These are phyloP conservation scores for Ichneumon xanthorius DNA, from an alignment of 2,888 invertebrate species.

Conservation along the genomic window DNA sequence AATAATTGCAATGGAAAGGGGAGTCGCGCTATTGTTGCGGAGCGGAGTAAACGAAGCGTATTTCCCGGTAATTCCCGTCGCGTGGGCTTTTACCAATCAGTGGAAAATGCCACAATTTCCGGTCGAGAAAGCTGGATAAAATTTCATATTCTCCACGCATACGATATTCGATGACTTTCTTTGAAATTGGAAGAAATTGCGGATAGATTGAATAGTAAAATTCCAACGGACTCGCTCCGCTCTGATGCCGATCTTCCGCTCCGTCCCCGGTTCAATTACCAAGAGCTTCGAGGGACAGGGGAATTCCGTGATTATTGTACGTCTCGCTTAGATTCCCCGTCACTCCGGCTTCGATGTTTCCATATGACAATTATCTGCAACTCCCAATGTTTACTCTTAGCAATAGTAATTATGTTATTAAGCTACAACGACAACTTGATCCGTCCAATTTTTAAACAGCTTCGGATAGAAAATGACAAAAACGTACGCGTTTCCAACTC, in stretches of 20 bases:
- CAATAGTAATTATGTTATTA: background rate
- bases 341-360: background rate
- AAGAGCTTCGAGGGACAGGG: background rate
- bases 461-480: slow-evolving; percentile 55
- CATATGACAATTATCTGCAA: background rate
- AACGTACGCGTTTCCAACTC: slow-evolving; percentile 78
- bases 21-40: background rate
- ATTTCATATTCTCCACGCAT: slow-evolving; percentile 6
- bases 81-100: slow-evolving; percentile 20
- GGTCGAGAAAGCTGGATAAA: slow-evolving; percentile 1
- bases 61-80: slow-evolving; percentile 22
- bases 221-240: no score
- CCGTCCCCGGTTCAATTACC: background rate
- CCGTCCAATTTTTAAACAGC: background rate
- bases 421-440: background rate
- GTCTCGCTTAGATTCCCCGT: no score
- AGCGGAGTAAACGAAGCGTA: background rate
- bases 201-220: background rate
- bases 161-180: slow-evolving; percentile 16
- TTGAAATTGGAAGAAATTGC: slow-evolving; percentile 16
- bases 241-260: no score
- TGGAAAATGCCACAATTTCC: background rate
- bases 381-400: no score
- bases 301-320: no score
- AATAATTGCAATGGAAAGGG: background rate